Base-by-base conservation (phyloP, 2,888 invertebrate species). In the Tachina fera region DNA sequence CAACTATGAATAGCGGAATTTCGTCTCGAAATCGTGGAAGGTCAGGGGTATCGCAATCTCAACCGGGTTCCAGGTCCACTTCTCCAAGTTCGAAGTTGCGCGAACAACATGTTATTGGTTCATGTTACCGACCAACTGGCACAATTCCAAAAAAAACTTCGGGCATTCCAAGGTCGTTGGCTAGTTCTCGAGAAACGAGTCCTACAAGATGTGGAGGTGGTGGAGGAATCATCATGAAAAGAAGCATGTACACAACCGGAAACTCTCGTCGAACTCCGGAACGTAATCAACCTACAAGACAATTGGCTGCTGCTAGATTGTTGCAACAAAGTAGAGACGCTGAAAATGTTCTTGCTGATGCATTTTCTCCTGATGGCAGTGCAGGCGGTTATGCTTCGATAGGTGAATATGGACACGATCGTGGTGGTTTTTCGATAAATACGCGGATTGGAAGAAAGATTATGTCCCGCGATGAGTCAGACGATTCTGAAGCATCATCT, bases 401-500 rank as follows among this genome's bases (percentile, higher is more conserved):
- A 71, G 83, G 85, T 43, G 91, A 91, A 19, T 91, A 90, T 75
- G 87, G 89, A 80, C 90, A 91, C 11, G 85, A 85, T 10, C 81
- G 85, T 14, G 82, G 75, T 11, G 84, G 87, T 2, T 87, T 80
- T 63, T 84, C 83, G 0, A 74, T 85, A 2, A 86, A 88, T 5
- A 43, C 96, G 95, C 93, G 97, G 95, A 84, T 93, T 0, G 92
- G 93, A 31, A 94, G 94, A 60, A 94, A 94, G 22, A 88, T 92
- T 67, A 89, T 92, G 75, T 91, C 91, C 3, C 96, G 96, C 43
- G 97, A 97, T 90, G 96, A 96, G 90, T 96, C 96, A 14, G 96
- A 96, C 89, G 97, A 98, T 90, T 97, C 98, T 10, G 98, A 99
- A 92, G 98, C 98, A 0, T 98, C 98, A 67, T 98, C 98, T 90